phyloP scores from a whole-genome alignment of 2,113 vertebrate genomes.

The Oenanthe melanoleuca region DNA sequence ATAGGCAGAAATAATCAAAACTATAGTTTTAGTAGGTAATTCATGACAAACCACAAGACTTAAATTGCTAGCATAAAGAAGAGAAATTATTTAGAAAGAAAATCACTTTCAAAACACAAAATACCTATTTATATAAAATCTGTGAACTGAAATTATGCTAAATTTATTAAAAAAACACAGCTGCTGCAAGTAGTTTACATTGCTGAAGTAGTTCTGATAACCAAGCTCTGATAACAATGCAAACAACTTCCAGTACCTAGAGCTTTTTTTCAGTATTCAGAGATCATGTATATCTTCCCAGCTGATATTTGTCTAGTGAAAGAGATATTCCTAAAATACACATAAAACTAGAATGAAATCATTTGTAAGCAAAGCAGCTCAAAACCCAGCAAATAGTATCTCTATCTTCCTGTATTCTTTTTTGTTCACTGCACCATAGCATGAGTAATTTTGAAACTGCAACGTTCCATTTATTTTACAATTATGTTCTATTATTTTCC shows the following conservation, averaged over 20 bases:
- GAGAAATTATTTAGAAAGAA: not conserved
- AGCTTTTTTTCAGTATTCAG: not conserved
- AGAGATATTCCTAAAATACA: constrained; percentile 56
- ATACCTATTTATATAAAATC: not conserved
- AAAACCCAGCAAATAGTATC: constrained; percentile 48
- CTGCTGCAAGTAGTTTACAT: not conserved
- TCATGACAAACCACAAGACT: not conserved
- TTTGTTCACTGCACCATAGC: constrained; percentile 55
- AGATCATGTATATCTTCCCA: not conserved
- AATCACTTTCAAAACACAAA: not conserved
- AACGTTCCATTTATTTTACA: constrained; percentile 74
- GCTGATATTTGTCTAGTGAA: constrained; percentile 48
- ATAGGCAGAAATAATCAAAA: constrained; percentile 16
- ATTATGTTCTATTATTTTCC: constrained; percentile 79
- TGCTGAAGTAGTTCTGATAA: constrained; percentile 5
- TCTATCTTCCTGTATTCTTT: constrained; percentile 48
- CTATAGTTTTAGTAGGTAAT: not conserved
- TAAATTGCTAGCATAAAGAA: not conserved
- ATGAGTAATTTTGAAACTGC: constrained; percentile 68
- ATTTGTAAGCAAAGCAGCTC: constrained; percentile 63
- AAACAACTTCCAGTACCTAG: constrained; percentile 44
- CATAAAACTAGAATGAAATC: constrained; percentile 59
- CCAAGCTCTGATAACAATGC: constrained; percentile 4
- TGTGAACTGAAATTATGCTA: not conserved
- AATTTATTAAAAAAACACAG: not conserved